These are phyloP conservation scores for Bradypodion ventrale DNA, from an alignment of 2,797 vertebrate genomes.

Conservation along the genomic window DNA sequence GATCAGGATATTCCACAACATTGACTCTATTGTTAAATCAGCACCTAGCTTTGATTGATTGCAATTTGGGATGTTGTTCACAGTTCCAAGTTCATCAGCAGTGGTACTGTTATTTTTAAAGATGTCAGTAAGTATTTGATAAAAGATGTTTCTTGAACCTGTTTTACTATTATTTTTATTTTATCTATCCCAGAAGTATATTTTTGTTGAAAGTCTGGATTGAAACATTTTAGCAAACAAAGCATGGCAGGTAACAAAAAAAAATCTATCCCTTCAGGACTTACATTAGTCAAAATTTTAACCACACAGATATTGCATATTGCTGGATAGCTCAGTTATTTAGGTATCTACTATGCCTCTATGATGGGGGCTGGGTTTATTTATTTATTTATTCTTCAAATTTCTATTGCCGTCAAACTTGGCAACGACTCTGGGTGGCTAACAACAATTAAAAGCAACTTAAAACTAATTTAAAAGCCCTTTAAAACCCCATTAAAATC, in stretches of 20 bases:
- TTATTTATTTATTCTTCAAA: too few species aligned
- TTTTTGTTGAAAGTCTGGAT: background rate
- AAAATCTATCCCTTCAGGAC: background rate
- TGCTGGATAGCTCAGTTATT: too few species aligned
- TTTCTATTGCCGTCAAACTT: too few species aligned
- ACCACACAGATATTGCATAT: too few species aligned
- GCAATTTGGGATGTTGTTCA: constrained; percentile 2
- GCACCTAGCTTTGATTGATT: background rate
- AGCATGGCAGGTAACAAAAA: background rate
- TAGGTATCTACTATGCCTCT: too few species aligned
- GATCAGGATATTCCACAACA: constrained; percentile 13
- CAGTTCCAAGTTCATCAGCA: background rate
- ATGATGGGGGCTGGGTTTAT: too few species aligned
- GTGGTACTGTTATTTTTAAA: background rate
- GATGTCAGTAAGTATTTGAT: background rate
- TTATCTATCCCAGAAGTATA: too few species aligned
- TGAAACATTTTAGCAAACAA: background rate
- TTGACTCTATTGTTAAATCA: background rate
- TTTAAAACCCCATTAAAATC: too few species aligned
- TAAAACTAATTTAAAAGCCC: too few species aligned
- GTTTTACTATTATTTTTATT: background rate
- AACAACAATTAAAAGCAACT: too few species aligned
- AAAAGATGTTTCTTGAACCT: background rate
- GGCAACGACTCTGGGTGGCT: too few species aligned
- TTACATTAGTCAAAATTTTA: background rate